A percentile compares a stretch with the other conserved stretches of the same genome.
These are phyloP conservation scores for Diplazon laetatorius DNA, from an alignment of 2,888 invertebrate species.

Conservation along the genomic window DNA sequence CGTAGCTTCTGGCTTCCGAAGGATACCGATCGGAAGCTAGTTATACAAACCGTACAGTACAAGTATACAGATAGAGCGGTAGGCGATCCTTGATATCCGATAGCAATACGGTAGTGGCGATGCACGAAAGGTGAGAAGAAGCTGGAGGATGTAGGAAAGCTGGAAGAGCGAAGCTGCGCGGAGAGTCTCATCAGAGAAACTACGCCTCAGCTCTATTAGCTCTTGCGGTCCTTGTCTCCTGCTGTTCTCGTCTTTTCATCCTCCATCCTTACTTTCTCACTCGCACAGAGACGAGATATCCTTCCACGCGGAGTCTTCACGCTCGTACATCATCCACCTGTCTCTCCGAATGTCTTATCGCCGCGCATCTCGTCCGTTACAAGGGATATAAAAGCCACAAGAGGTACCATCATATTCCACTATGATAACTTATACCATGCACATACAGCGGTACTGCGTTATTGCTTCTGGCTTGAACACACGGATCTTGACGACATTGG, in stretches of 20 bases:
- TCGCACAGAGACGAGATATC: constrained; percentile 69
- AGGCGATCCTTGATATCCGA: constrained; percentile 56
- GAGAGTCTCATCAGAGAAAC: constrained; percentile 59
- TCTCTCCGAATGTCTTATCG: constrained; percentile 69
- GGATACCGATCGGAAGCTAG: constrained; percentile 61
- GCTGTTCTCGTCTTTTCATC: constrained; percentile 13
- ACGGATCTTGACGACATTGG: not conserved
- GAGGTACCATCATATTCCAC: constrained; percentile 45
- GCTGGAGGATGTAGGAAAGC: constrained; percentile 35
- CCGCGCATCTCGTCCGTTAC: constrained; percentile 58
- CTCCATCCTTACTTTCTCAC: constrained; percentile 37
- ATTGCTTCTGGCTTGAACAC: constrained; percentile 29
- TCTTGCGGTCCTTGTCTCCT: constrained; percentile 30
- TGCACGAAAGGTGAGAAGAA: constrained; percentile 26
- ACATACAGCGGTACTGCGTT: constrained; percentile 34
- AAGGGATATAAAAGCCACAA: constrained; percentile 54
- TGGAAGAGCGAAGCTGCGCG: constrained; percentile 49
- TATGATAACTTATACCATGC: constrained; percentile 29
- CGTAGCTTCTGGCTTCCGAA: constrained; percentile 52
- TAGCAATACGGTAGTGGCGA: constrained; percentile 54
- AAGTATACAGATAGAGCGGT: constrained; percentile 41
- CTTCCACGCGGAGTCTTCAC: constrained; percentile 62
- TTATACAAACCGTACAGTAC: constrained; percentile 31
- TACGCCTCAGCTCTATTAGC: constrained; percentile 57
- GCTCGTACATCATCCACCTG: constrained; percentile 65